Base-by-base conservation (phyloP, 2,888 invertebrate genomes). In the Anaspis maculata region DNA sequence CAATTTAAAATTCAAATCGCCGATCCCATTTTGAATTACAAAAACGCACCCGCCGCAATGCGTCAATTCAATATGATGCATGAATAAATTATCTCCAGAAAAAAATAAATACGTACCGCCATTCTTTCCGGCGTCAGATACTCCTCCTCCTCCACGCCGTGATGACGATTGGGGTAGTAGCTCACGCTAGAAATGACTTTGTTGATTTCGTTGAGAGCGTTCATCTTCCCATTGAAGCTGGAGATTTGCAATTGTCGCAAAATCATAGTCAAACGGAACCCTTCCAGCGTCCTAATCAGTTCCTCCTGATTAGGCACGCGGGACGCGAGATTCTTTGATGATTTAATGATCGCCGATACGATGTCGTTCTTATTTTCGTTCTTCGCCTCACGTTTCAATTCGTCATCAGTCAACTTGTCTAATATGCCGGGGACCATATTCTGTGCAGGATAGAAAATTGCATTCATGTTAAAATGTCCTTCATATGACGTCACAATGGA, bases 181-280 rank as follows among this genome's bases (percentile, higher is more conserved):
- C 86, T 82, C 38, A 94, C 90, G 54, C 86, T 84, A 37, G 87
- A 84, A 46, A 91, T 86, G 29, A 96, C 87, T 73, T 96, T 95
- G 68, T 96, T 96, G 37, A 97, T 91, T 74, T 97, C 96, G 66
- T 96, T 95, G 44, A 97, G 71, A 13, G 96, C 96, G 57, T 95
- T 95, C 96, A 97, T 97, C 74, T 96, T 96, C 21, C 96, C 95
- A 69, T 95, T 96, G 63, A 96, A 97, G 32, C 95, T 95, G 13
- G 95, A 94, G 64, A 95, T 92, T 74, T 94, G 91, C 46, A 96
- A 69, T 54, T 91, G 79, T 61, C 65, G 49, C 26, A 96, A 73
- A 57, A 96, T 94, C 89, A 96, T 94, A 72, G 94, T 91, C 49
- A 96, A 72, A 52, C 95, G 77, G 73, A 95, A 91, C 69, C 92